phyloP scores from a whole-genome alignment of 2,888 invertebrate genomes.

The Microctonus hyperodae region DNA sequence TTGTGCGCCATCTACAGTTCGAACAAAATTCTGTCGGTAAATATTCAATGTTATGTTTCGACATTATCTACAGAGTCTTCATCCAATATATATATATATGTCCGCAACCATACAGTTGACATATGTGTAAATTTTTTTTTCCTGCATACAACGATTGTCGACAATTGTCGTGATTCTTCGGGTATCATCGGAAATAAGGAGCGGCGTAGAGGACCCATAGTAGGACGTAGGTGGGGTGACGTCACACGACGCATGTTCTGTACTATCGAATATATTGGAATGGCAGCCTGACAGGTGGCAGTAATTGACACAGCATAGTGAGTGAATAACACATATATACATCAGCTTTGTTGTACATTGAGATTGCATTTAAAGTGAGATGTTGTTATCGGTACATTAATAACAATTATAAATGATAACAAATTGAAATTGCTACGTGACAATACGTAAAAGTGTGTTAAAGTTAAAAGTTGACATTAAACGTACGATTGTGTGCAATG shows the following conservation, averaged over 20 bases:
- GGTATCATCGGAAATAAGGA: not conserved
- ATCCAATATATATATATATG: too few relatives aligned
- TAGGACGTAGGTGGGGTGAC: conserved; percentile 47
- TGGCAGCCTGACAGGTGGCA: conserved; percentile 62
- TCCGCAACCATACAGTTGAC: too few relatives aligned
- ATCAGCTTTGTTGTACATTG: conserved; percentile 29
- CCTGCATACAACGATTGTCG: not conserved
- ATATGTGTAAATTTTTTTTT: not conserved
- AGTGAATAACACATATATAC: conserved; percentile 27
- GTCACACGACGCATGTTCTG: conserved; percentile 55
- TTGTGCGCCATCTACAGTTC: not conserved
- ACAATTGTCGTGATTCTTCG: not conserved
- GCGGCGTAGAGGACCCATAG: too few relatives aligned
- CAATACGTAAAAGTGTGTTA: conserved; percentile 1
- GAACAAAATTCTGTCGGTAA: too few relatives aligned
- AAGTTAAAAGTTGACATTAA: not conserved
- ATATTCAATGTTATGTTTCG: too few relatives aligned
- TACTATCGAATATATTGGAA: conserved; percentile 57
- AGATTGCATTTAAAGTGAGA: not conserved
- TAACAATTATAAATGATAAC: conserved; percentile 1
- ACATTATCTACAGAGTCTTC: too few relatives aligned
- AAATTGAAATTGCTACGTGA: conserved; percentile 5
- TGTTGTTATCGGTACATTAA: not conserved
- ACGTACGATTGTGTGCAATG: conserved; percentile 49
- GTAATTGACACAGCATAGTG: conserved; percentile 36